These are phyloP conservation scores for Tenthredo amoena DNA, from an alignment of 2,888 invertebrate species.

Conservation along the genomic window DNA sequence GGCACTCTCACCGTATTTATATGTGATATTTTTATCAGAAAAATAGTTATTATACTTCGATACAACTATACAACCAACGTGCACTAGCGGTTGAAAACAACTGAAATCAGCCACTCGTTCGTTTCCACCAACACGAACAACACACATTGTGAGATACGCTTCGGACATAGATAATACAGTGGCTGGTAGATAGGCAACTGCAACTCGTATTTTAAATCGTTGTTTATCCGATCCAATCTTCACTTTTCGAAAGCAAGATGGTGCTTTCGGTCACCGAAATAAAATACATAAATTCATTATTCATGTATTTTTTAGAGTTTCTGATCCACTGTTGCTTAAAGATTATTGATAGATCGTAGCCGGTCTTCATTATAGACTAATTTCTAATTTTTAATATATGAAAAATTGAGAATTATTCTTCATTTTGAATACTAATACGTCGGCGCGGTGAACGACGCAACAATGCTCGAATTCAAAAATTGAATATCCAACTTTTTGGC, in stretches of 20 bases:
- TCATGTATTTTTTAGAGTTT: neutral
- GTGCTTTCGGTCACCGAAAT: neutral
- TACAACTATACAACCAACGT: constrained; percentile 52
- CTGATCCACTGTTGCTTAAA: neutral
- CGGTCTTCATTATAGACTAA: neutral
- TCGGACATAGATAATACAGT: neutral
- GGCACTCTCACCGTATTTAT: constrained; percentile 10
- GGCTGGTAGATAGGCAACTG: neutral
- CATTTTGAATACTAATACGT: neutral
- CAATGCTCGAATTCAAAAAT: neutral
- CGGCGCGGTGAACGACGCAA: neutral
- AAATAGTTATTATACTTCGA: constrained; percentile 36
- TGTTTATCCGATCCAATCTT: neutral
- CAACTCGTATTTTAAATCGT: neutral
- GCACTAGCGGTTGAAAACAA: constrained; percentile 67
- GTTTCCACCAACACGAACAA: neutral
- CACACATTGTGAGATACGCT: neutral
- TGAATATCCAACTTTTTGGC: neutral
- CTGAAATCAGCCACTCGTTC: constrained; percentile 60
- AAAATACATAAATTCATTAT: no score
- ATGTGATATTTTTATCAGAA: constrained; percentile 39
- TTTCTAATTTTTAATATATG: neutral
- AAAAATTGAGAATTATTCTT: neutral
- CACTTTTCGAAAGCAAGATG: neutral
- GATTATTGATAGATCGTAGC: neutral